Conservation (phyloP, 2,797 vertebrate genomes). For the Gastrophryne carolinensis region DNA sequence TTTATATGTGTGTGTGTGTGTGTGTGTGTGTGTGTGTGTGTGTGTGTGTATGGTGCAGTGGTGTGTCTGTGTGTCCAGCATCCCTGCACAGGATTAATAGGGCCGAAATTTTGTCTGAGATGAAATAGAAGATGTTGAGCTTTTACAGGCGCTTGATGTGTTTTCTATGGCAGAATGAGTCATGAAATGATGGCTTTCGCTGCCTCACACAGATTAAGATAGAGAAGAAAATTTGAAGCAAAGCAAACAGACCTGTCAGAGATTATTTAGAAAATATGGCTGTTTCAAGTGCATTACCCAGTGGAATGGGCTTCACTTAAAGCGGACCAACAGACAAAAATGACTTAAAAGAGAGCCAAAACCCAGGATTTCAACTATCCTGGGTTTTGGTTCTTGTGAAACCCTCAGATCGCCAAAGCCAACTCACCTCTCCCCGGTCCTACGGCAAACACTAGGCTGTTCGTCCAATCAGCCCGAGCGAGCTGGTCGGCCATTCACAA, state of each 20-base stretch:
- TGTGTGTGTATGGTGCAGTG: not conserved
- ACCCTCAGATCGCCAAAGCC: no score
- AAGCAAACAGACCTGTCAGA: not conserved
- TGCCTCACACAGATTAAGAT: not conserved
- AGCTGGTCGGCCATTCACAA: no score
- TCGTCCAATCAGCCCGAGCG: no score
- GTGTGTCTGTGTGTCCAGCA: not conserved
- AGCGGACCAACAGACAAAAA: no score
- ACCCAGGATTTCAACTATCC: no score
- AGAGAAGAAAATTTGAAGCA: not conserved
- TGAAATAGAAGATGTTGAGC: not conserved
- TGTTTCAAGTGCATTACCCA: not conserved
- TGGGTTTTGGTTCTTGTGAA: no score
- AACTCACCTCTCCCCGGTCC: no score
- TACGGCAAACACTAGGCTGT: no score
- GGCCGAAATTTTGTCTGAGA: slow-evolving; percentile 13
- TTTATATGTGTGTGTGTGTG: no score
- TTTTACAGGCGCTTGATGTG: slow-evolving; percentile 23
- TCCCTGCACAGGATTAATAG: slow-evolving; percentile 20
- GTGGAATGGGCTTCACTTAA: no score
- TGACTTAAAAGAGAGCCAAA: no score
- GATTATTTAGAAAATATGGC: not conserved
- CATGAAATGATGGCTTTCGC: slow-evolving; percentile 24
- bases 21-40: no score
- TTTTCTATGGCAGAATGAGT: slow-evolving; percentile 13